Evolutionary conservation across 2,888 invertebrate genomes (phyloP).

Genomic region (Oligia fasciuncula): DNA sequence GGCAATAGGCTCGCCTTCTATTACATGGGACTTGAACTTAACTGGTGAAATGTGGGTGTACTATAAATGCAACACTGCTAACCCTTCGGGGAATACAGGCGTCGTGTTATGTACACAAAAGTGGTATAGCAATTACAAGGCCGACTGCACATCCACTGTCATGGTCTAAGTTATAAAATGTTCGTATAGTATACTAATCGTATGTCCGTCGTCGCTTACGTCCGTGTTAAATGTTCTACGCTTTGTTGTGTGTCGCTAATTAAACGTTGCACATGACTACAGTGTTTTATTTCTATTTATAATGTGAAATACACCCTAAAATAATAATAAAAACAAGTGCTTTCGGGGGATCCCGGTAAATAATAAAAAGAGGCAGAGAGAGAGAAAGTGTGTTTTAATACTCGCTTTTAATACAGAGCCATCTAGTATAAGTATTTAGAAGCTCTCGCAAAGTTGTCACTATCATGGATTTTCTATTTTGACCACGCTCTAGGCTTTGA

Average conservation of each 20-base stretch:
- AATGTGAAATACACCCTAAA: neutral
- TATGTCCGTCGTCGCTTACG: slow-evolving; percentile 64
- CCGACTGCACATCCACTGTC: neutral
- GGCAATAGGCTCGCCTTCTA: no score
- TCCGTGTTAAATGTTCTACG: slow-evolving; percentile 79
- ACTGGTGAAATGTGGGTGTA: neutral
- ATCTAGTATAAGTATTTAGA: neutral
- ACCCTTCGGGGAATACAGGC: neutral
- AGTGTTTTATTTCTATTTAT: slow-evolving; percentile 59
- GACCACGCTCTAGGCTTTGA: neutral
- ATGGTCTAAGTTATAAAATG: slow-evolving; percentile 30
- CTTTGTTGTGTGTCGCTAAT: slow-evolving; percentile 81
- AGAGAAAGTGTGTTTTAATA: neutral
- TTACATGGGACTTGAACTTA: no score
- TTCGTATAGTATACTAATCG: slow-evolving; percentile 31
- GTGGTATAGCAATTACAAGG: neutral
- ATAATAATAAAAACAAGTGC: neutral
- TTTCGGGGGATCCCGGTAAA: neutral
- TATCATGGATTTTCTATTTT: neutral
- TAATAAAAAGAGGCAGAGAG: neutral
- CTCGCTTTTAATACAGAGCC: neutral
- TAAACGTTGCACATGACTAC: slow-evolving; percentile 66
- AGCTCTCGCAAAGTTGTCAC: no score
- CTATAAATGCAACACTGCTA: neutral
- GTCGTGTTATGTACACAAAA: neutral